Base-by-base conservation (phyloP, 2,113 vertebrate genomes). In the Tauraco erythrolophus region DNA sequence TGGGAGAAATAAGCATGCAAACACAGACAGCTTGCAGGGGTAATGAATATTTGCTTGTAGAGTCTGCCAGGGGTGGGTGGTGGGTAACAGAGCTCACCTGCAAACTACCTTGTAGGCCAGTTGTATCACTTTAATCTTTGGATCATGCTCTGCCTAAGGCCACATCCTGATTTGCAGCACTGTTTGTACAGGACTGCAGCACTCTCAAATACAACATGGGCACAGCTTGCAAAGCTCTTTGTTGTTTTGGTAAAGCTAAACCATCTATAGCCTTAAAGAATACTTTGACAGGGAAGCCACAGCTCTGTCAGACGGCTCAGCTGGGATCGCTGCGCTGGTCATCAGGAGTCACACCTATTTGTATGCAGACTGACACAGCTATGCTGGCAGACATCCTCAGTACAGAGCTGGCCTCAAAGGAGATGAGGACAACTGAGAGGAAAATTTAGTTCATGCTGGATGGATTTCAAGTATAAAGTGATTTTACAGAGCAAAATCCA, bases 171-270 rank as follows among this genome's bases (percentile, higher is more conserved):
- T 39, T 31, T 48, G 25, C 39, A n/a, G 58, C 0, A 0, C 43
- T 54, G n/a, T 14, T 0, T 0, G 24, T 21, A 35, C 35, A 68
- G 74, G 37, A 65, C 53, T 7, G 1, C 0, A 0, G 23, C 23
- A 30, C 13, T 27, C 7, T 30, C 7, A 5, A 18, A 23, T 6
- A 41, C 2, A 69, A 25, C 3, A 54, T 1, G 1, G n/a, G 23
- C 11, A 50, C 16, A 72, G 28, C 19, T 93, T 57, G 30, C 6
- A 19, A 19, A 60, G 30, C 7, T 8, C 5, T 33, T 51, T 30
- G 39, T 5, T 43, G 31, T 24, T 84, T 76, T 53, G 61, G 46
- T 27, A 68, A 91, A 83, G 80, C 23, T 41, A 76, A 76, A 37
- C 6, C 25, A 88, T 19, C 16, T 61, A 7, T 1, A 85, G 24